phyloP scores from a whole-genome alignment of 2,888 invertebrate genomes.

The Chrysopilus asiliformis region DNA sequence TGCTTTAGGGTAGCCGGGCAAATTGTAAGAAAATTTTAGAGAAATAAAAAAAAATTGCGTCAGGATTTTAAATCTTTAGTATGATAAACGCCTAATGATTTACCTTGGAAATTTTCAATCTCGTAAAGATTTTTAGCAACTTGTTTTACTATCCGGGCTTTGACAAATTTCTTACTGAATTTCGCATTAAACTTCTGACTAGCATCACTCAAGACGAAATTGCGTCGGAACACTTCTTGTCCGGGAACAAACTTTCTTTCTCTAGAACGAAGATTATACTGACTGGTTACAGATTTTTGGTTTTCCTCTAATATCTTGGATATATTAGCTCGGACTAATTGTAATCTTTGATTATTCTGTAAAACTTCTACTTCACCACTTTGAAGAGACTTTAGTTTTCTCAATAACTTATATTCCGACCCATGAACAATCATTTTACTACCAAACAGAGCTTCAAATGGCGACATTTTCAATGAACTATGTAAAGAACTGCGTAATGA shows the following conservation, averaged over 20 bases:
- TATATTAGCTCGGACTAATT: too few relatives aligned
- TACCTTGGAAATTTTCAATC: too few relatives aligned
- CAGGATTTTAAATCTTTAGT: too few relatives aligned
- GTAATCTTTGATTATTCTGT: neutral
- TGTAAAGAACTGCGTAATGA: conserved; percentile 21
- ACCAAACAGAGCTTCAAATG: conserved; percentile 18
- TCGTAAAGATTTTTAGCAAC: too few relatives aligned
- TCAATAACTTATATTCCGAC: conserved; percentile 4
- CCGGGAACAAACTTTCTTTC: neutral
- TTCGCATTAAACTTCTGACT: neutral
- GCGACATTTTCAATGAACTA: conserved; percentile 17
- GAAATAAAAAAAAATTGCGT: too few relatives aligned
- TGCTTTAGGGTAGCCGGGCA: too few relatives aligned
- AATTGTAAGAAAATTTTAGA: too few relatives aligned
- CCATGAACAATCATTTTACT: conserved; percentile 15
- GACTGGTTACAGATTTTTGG: too few relatives aligned
- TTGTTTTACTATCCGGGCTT: neutral
- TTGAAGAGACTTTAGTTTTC: neutral
- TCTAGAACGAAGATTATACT: neutral
- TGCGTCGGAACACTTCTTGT: conserved; percentile 1
- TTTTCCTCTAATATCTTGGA: too few relatives aligned
- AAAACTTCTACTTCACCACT: too few relatives aligned
- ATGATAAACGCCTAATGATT: neutral
- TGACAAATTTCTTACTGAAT: neutral
- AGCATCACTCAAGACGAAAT: conserved; percentile 3